Evolutionary conservation across 2,113 vertebrate species (phyloP).

Genomic region (Empidonax traillii): DNA sequence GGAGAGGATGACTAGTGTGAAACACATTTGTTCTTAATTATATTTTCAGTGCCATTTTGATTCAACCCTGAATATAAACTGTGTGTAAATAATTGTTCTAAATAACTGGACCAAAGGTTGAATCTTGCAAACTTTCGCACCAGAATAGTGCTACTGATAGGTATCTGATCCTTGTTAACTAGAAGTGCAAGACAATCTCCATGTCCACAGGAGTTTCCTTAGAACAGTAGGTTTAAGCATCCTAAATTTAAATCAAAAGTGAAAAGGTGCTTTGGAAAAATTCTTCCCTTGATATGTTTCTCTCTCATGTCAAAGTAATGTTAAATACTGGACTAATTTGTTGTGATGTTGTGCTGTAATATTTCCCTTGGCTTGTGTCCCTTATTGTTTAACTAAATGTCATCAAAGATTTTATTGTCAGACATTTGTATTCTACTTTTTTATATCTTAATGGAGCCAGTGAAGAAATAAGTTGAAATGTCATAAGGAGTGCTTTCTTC

Average conservation of each 20-base stretch:
- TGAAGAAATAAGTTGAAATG: background rate
- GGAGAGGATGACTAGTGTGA: background rate
- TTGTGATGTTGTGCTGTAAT: background rate
- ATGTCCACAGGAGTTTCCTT: background rate
- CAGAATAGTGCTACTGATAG: background rate
- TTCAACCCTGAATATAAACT: background rate
- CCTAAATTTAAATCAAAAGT: conserved; percentile 24
- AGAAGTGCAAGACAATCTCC: background rate
- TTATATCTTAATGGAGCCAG: conserved; percentile 5
- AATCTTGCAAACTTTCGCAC: background rate
- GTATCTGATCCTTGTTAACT: background rate
- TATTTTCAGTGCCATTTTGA: background rate
- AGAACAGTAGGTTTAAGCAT: background rate
- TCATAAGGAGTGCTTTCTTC: background rate
- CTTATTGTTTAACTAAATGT: conserved; percentile 25
- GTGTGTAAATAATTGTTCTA: background rate
- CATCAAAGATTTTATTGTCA: background rate
- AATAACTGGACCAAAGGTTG: background rate
- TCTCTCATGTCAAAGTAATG: background rate
- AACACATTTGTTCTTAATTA: background rate
- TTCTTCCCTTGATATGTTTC: background rate
- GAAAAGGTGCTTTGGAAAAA: conserved; percentile 9
- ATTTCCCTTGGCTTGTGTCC: background rate
- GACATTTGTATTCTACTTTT: background rate
- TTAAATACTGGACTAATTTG: background rate